Evolutionary conservation across 1,140 invertebrate species (phyloP).

Genomic region (Drosophila lini): DNA sequence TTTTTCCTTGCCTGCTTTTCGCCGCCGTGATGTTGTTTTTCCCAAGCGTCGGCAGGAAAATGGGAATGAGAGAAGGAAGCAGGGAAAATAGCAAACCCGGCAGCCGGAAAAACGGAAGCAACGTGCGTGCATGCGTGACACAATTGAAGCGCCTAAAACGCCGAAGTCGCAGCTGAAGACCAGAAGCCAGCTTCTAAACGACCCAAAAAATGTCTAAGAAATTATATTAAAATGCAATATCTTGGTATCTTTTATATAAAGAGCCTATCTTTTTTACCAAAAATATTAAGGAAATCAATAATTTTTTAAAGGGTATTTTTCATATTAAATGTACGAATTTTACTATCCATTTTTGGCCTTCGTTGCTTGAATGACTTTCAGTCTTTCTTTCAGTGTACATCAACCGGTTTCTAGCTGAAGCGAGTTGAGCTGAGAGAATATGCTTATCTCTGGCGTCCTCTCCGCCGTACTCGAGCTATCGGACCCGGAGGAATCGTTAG

Average conservation of each 20-base stretch:
- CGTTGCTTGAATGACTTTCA: background rate
- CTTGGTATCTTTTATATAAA: background rate
- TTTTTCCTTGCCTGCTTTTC: slow-evolving; percentile 18
- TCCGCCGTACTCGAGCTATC: slow-evolving; percentile 49
- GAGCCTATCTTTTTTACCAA: background rate
- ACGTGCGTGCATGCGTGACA: slow-evolving; percentile 82
- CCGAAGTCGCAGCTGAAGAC: slow-evolving; percentile 29
- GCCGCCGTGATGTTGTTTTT: slow-evolving; percentile 44
- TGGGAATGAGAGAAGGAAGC: slow-evolving; percentile 41
- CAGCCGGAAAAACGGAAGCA: slow-evolving; percentile 81
- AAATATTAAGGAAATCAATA: background rate
- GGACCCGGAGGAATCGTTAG: slow-evolving; percentile 78
- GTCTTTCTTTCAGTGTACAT: background rate
- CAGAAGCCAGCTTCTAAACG: slow-evolving; percentile 13
- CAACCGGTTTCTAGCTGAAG: slow-evolving; percentile 16
- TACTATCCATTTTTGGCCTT: background rate
- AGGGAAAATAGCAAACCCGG: slow-evolving; percentile 79
- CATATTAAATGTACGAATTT: background rate
- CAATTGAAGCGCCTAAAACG: slow-evolving; percentile 79
- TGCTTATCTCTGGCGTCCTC: slow-evolving; percentile 58
- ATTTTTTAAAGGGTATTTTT: background rate
- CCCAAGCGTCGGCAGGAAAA: slow-evolving; percentile 39
- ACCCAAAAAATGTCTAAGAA: background rate
- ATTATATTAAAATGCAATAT: background rate
- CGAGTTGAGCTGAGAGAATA: slow-evolving; percentile 19